Base-by-base conservation (phyloP, 2,113 vertebrate species). In the Melanerpes aurifrons region DNA sequence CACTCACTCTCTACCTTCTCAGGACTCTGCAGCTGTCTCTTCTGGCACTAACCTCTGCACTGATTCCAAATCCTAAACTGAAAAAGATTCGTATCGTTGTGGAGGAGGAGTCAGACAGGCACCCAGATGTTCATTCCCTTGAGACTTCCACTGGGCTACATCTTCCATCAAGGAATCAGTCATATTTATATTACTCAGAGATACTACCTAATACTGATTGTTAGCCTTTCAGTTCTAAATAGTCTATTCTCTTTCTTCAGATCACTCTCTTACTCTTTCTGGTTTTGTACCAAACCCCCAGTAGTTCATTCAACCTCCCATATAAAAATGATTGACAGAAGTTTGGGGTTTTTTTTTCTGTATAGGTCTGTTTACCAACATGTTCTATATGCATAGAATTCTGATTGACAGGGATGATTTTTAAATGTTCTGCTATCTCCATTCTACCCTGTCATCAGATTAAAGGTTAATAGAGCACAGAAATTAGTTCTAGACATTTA, bases 11-110 rank as follows among this genome's bases (percentile, higher is more conserved):
- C 76, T 85, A 61, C 63, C 74, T 95, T 91, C 91, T 95, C 93
- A 95, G 86, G 82, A 85, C 79, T 88, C 29, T 86, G 84, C 95
- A 96, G 95, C 95, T 97, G 94, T 96, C 89, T 96, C 21, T 83
- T 94, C 88, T 97, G 95, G 95, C 92, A 85, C 48, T 69, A 64
- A 37, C 82, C 10, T 20, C 80, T 78, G 74, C 88, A 92, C 48
- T 92, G 85, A 43, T 67, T 96, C 87, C 87, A 96, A 94, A 92
- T 87, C 64, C 68, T 93, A 89, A 92, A 68, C 56, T 93, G 91
- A 86, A 92, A 82, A 83, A 93, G 59, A 87, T 94, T 77, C 50
- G 73, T 89, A 59, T 12, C 95, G n/a, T 67, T 86, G 54, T 75
- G 40, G 85, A 92, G 67, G 67, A 70, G 69, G 63, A 81, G 67